Percentiles rank a stretch among this genome's conserved stretches.
Conservation (phyloP, 2,797 vertebrate species). For the Eutrigla gurnardus region DNA sequence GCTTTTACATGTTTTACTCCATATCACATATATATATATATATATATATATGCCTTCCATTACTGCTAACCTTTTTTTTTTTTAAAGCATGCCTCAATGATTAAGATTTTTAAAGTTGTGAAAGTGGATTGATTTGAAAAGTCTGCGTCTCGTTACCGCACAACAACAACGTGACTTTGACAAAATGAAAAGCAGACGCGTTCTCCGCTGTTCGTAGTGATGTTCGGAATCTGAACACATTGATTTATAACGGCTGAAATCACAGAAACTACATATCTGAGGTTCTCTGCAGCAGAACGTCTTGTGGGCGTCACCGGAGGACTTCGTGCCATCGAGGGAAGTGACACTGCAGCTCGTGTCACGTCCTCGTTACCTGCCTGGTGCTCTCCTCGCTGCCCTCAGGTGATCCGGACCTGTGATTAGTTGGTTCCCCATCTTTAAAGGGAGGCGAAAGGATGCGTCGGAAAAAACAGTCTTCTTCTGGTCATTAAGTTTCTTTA, state of each 20-base stretch:
- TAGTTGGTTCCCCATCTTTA: too few species aligned
- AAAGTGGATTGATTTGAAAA: slow-evolving; percentile 52
- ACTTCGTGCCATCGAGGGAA: too few species aligned
- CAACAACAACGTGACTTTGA: slow-evolving; percentile 51
- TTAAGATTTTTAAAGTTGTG: slow-evolving; percentile 47
- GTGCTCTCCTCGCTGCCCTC: too few species aligned
- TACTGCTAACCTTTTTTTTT: slow-evolving; percentile 40
- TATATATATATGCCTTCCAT: slow-evolving; percentile 16
- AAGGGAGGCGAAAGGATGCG: too few species aligned
- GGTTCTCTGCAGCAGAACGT: not conserved
- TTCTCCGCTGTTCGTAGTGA: slow-evolving; percentile 19
- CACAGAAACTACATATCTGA: slow-evolving; percentile 2
- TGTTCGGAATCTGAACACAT: slow-evolving; percentile 13
- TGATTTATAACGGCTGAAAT: slow-evolving; percentile 36
- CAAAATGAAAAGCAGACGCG: slow-evolving; percentile 60
- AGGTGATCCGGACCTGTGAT: too few species aligned
- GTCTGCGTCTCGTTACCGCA: slow-evolving; percentile 63
- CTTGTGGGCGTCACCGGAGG: too few species aligned
- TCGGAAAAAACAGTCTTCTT: too few species aligned
- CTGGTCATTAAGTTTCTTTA: too few species aligned
- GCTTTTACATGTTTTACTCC: slow-evolving; percentile 47
- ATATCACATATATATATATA: slow-evolving; percentile 23
- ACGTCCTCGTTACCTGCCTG: too few species aligned
- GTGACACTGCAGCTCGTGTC: too few species aligned
- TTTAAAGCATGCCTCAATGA: slow-evolving; percentile 41